phyloP scores from a whole-genome alignment of 2,888 invertebrate species.

The Aquatica leii region DNA sequence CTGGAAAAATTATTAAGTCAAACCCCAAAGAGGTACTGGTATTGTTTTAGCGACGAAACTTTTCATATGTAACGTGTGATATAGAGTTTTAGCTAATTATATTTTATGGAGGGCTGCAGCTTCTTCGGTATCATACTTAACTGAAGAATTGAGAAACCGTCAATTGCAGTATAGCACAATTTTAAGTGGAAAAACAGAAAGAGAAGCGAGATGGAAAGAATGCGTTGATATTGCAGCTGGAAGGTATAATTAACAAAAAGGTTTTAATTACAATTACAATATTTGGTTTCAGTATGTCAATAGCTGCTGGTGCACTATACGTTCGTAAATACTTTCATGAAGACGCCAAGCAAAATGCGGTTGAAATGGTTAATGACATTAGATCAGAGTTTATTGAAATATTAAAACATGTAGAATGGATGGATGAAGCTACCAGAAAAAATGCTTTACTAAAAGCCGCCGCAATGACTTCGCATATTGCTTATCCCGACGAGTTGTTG shows the following conservation, averaged over 20 bases:
- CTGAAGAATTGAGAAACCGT: slow-evolving; percentile 77
- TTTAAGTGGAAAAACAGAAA: slow-evolving; percentile 83
- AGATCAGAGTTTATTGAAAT: slow-evolving; percentile 83
- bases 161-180: slow-evolving; percentile 84
- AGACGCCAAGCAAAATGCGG: slow-evolving; percentile 81
- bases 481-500: slow-evolving; percentile 89
- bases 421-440: slow-evolving; percentile 84
- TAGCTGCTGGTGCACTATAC: slow-evolving; percentile 84
- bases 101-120: slow-evolving; percentile 91
- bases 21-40: slow-evolving; percentile 63
- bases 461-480: slow-evolving; percentile 88
- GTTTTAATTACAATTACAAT: background rate
- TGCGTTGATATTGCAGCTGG: slow-evolving; percentile 83
- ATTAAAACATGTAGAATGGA: slow-evolving; percentile 85
- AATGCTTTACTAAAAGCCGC: slow-evolving; percentile 82
- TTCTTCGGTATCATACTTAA: slow-evolving; percentile 81
- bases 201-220: slow-evolving; percentile 91
- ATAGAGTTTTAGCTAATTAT: slow-evolving; percentile 84
- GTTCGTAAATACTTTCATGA: slow-evolving; percentile 88
- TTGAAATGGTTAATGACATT: slow-evolving; percentile 89
- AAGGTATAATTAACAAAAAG: slow-evolving; percentile 63
- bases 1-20: slow-evolving; percentile 69
- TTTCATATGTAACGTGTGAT: slow-evolving; percentile 16
- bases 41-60: background rate
- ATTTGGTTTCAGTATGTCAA: slow-evolving; percentile 66